Base-by-base conservation (phyloP, 2,888 invertebrate genomes). In the Acleris holmiana region DNA sequence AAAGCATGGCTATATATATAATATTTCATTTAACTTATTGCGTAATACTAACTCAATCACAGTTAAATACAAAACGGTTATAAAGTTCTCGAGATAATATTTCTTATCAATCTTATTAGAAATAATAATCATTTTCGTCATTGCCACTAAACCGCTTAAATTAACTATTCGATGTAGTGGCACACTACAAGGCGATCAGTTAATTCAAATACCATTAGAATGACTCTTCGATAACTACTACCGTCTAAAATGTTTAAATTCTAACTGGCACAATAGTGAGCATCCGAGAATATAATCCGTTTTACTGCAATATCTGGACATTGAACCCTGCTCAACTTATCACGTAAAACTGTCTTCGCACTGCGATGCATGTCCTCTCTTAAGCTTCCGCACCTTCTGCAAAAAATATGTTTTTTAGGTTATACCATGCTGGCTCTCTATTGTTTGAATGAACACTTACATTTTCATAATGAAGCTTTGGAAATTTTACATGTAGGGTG, bases 201-300 rank as follows among this genome's bases (percentile, higher is more conserved):
- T 76, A 69, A 76, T 77, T 77, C 69, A 71, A 79, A 76, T 77
- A 79, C 73, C 75, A 75, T 76, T 76, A 78, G 76, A 79, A 78
- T 79, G 69, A 77, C 84, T 85, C 84, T 76, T 81, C 78, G 77
- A 78, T 83, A 80, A 35, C 35, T 15, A 75, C 87, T 88, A 88
- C 78, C 75, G 78, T 77, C 84, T 86, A 84, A 77, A 82, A 81
- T 71, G 79, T 84, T 83, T 77, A 82, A 77, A 78, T 76, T 79
- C 84, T 89, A 91, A 85, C 85, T 91, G 91, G 91, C 91, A 91
- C 91, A 89, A 84, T 79, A 77, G 89, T 91, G 91, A 91, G 91
- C 91, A 83, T 89, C 84, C 81, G 80, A 82, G 76, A 82, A 82
- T 81, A 78, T 77, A 78, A 77, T 82, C 78, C 77, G 74, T 71